Evolutionary conservation across 2,797 vertebrate species (phyloP).

Genomic region (Decapterus maruadsi): DNA sequence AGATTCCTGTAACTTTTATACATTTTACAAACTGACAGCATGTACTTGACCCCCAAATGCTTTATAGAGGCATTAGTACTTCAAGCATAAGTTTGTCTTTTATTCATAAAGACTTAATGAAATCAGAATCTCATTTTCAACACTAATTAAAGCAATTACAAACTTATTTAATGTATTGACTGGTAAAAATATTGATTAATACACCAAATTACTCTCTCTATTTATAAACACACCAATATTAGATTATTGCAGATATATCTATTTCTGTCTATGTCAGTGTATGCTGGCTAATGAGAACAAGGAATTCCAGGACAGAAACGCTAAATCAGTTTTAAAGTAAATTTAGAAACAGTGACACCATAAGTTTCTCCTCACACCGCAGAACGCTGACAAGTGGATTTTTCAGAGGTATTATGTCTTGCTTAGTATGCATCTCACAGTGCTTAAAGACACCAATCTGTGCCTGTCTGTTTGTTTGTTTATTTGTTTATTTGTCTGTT

Average conservation of each 20-base stretch:
- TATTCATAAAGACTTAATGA: constrained; percentile 2
- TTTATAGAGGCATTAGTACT: neutral
- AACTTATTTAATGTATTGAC: neutral
- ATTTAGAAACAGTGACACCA: neutral
- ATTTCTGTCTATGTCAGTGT: neutral
- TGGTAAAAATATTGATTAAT: neutral
- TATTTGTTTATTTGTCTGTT: no score
- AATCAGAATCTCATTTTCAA: constrained; percentile 1
- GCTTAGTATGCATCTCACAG: no score
- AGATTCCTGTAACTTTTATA: neutral
- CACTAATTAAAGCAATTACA: neutral
- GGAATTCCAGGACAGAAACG: neutral
- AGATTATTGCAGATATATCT: neutral
- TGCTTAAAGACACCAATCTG: neutral
- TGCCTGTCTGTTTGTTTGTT: no score
- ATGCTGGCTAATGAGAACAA: neutral
- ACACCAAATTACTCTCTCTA: no score
- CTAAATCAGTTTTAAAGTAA: constrained; percentile 2
- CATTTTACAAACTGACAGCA: neutral
- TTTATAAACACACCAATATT: neutral
- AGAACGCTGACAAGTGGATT: neutral
- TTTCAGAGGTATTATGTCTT: neutral
- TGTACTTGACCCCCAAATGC: neutral
- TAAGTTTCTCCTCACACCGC: no score
- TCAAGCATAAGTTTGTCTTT: neutral